Evolutionary conservation across 2,888 invertebrate species (phyloP), one percentile per base, ranked within the genome.

Genomic region (Netelia virgata): DNA sequence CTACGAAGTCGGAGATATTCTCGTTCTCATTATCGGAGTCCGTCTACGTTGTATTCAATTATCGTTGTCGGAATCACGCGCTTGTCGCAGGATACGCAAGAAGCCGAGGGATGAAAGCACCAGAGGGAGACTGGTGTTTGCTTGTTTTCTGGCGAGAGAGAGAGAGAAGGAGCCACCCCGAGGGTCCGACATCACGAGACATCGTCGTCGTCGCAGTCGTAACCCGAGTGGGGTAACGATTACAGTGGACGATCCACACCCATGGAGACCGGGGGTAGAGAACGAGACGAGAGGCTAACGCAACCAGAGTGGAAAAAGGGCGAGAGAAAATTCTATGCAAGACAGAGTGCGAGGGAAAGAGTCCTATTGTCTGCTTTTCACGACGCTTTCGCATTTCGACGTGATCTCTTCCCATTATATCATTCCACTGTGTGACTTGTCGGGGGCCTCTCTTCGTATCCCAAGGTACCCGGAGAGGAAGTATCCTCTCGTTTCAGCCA

Each of bases 271-370:
- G 36, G 72, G 36, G 41, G 50, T 20, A 50, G 70, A 28, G 57
- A 66, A 50, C 41, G 57, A 3, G 57, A 23, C 11, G 50, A 23
- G 55, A 47, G 47, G 43, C 11, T 36, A 16, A 10, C 14, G 41
- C 20, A 14, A 16, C 3, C 10, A 53, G 53, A 20, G 11, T 18
- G 64, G 66, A 18, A 81, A 82, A 77, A 78, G 69, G 68, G 73
- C 53, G 36, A 53, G 36, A 36, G 50, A 64, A 84, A 84, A 84
- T 84, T 69, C 81, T 77, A 84, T 84, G 64, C 81, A 82, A 72
- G 73, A 57, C 69, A 70, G 43, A 36, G 36, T 1, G 36, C 6
- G 36, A 36, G 36, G 6, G 6, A 66, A n/a, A 61, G 66, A 59
- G 75, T 64, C 77, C 74, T 73, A 84, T 81, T 82, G 84, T 82